Conservation (phyloP, 2,113 vertebrate genomes). For the Epinephelus cyanopodus region DNA sequence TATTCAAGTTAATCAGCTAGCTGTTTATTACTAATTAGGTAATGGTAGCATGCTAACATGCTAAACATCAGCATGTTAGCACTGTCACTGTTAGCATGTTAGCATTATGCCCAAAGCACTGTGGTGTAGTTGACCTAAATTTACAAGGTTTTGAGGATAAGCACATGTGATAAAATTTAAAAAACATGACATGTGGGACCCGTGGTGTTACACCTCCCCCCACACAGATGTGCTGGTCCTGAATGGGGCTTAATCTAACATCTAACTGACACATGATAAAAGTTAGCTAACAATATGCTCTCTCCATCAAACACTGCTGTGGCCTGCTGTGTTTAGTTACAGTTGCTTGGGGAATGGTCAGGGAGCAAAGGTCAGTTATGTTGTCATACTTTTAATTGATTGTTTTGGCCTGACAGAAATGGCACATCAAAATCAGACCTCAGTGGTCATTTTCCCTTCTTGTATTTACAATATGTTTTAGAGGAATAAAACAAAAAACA, state of each 20-base stretch:
- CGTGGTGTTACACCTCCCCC: too few relatives aligned
- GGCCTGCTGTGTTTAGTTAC: not conserved
- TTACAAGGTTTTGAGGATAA: not conserved
- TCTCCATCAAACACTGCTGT: too few relatives aligned
- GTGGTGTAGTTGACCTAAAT: too few relatives aligned
- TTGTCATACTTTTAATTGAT: slow-evolving; percentile 19
- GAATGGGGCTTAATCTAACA: not conserved
- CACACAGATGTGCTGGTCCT: not conserved
- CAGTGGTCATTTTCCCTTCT: slow-evolving; percentile 3
- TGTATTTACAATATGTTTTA: slow-evolving; percentile 30
- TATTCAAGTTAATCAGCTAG: too few relatives aligned
- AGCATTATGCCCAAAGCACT: not conserved
- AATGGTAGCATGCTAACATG: not conserved
- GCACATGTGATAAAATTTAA: too few relatives aligned
- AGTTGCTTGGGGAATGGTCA: not conserved
- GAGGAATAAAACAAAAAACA: slow-evolving; percentile 10
- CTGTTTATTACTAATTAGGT: too few relatives aligned
- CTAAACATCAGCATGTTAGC: not conserved
- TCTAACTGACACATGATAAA: not conserved
- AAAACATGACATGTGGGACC: too few relatives aligned
- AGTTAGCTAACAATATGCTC: not conserved
- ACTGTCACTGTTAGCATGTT: not conserved
- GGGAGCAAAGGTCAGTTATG: not conserved
- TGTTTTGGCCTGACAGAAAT: slow-evolving; percentile 42
- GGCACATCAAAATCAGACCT: not conserved